Percentiles rank a stretch among this genome's conserved stretches.
These are phyloP conservation scores for Bagarius yarrelli DNA, from an alignment of 2,113 vertebrate genomes.

Conservation along the genomic window DNA sequence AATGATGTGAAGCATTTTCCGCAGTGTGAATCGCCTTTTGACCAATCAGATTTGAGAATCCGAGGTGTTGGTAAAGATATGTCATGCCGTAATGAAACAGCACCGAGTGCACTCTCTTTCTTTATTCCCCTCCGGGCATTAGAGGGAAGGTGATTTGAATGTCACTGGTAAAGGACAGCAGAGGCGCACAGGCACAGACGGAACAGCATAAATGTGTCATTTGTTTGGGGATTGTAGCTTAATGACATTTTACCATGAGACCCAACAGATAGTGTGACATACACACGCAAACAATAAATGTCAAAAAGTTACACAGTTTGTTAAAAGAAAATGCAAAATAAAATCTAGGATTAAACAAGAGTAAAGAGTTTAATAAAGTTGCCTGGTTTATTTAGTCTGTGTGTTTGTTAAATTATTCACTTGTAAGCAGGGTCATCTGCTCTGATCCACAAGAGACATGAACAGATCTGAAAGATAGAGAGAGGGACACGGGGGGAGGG, in stretches of 20 bases:
- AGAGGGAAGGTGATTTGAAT: conserved; percentile 74
- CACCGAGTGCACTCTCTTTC: conserved; percentile 52
- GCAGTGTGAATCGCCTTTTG: no score
- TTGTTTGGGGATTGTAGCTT: conserved; percentile 63
- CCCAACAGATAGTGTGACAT: conserved; percentile 47
- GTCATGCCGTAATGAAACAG: conserved; percentile 56
- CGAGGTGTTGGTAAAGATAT: no score
- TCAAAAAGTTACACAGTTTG: background rate
- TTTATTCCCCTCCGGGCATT: conserved; percentile 64
- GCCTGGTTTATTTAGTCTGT: conserved; percentile 21
- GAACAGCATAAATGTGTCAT: conserved; percentile 66
- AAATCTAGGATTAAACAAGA: background rate
- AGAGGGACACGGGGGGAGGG: conserved; percentile 17
- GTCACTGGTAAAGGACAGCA: conserved; percentile 68
- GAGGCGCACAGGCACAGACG: conserved; percentile 54
- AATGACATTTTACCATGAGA: conserved; percentile 58
- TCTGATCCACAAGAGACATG: conserved; percentile 26
- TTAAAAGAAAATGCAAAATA: background rate
- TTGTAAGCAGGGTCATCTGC: conserved; percentile 30
- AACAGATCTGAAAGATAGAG: conserved; percentile 26
- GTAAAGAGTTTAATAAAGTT: conserved; percentile 17
- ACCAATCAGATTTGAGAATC: background rate
- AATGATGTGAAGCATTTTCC: no score
- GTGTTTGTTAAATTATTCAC: conserved; percentile 33
- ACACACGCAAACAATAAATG: conserved; percentile 42